A percentile compares a stretch with the other conserved stretches of the same genome.
Conservation (phyloP, 2,113 vertebrate genomes). For the Melierax canorus region DNA sequence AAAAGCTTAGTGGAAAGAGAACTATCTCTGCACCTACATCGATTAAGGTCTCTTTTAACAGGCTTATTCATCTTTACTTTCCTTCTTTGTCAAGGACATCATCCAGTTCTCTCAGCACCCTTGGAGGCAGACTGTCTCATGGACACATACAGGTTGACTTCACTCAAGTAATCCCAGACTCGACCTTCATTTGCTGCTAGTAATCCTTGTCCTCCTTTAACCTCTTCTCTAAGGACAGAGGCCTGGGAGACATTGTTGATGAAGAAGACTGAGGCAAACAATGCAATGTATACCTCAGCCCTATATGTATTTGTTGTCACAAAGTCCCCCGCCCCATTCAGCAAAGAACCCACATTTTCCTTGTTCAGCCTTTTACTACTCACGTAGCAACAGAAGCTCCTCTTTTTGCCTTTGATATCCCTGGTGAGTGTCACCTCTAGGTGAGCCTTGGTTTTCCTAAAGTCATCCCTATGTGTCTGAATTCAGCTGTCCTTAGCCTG, state of each 20-base stretch:
- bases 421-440: not conserved
- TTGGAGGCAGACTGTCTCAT: not conserved
- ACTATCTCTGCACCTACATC: not conserved
- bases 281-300: not conserved
- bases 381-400: not conserved
- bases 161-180: not conserved
- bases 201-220: not conserved
- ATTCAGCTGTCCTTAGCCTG: not conserved
- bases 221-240: not conserved
- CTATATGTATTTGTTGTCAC: not conserved
- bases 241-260: not conserved
- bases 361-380: not conserved
- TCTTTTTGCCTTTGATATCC: not conserved
- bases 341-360: not conserved
- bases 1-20: not conserved
- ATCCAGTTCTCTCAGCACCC: not conserved
- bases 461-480: not conserved
- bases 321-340: no score
- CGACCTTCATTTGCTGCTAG: not conserved
- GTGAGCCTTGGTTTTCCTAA: not conserved
- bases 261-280: not conserved
- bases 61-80: not conserved
- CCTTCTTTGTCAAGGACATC: not conserved
- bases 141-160: not conserved
- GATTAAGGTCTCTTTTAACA: not conserved